phyloP scores from a whole-genome alignment of 1,140 invertebrate genomes.

The Pseudomyrmex concolor region DNA sequence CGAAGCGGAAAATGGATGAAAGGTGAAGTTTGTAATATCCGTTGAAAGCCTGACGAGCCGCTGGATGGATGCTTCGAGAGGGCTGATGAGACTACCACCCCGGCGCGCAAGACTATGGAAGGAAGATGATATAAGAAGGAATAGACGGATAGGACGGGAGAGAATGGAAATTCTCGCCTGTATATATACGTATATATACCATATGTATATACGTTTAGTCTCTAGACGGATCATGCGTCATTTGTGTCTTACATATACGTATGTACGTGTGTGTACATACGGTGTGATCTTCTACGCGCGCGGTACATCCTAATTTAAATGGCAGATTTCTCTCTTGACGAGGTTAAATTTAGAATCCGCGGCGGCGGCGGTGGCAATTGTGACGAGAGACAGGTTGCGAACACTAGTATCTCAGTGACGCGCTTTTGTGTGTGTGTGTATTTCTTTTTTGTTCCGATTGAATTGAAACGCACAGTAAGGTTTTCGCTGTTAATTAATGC shows the following conservation, averaged over 20 bases:
- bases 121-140: constrained; percentile 56
- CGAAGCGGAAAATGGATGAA: constrained; percentile 67
- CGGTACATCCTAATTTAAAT: constrained; percentile 14
- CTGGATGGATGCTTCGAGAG: constrained; percentile 70
- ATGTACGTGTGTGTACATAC: neutral
- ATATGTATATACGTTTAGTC: constrained; percentile 10
- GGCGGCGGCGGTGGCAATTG: neutral
- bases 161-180: constrained; percentile 44
- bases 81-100: constrained; percentile 54
- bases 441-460: neutral
- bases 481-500: constrained; percentile 15
- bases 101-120: neutral
- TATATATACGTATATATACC: neutral
- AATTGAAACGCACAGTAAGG: neutral
- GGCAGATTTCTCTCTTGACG: neutral
- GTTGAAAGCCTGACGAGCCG: constrained; percentile 69
- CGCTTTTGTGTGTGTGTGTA: neutral
- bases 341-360: constrained; percentile 15
- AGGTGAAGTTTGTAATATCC: constrained; percentile 74
- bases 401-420: neutral
- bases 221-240: constrained; percentile 41
- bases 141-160: constrained; percentile 40
- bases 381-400: neutral
- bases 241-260: constrained; percentile 20
- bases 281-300: too few species aligned